Evolutionary conservation across 1,140 invertebrate species (phyloP).

Genomic region (Philotrypesis tridentata): DNA sequence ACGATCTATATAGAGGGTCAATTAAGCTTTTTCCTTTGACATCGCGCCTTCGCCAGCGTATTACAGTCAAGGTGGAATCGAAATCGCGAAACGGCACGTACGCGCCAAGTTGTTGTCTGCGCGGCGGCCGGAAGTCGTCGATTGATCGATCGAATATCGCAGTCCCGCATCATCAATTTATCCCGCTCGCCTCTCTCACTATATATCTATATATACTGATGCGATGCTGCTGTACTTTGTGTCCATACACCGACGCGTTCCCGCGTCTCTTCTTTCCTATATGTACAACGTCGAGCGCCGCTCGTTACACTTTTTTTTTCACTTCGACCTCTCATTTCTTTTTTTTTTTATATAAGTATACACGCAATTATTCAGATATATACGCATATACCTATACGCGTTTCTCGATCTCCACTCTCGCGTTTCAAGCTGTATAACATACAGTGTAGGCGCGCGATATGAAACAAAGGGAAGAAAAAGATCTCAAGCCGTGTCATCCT

Average conservation of each 20-base stretch:
- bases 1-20: too few species aligned
- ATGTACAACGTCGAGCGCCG: neutral
- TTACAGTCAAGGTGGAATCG: neutral
- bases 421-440: too few species aligned
- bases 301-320: neutral
- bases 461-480: neutral
- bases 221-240: neutral
- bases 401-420: neutral
- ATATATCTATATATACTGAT: too few species aligned
- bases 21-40: conserved; percentile 37
- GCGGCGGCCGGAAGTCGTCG: conserved; percentile 36
- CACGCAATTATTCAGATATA: too few species aligned
- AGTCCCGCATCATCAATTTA: conserved; percentile 44
- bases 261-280: neutral
- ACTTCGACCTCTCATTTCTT: neutral
- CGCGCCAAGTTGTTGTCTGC: neutral
- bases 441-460: too few species aligned
- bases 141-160: conserved; percentile 47
- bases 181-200: conserved; percentile 23
- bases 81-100: conserved; percentile 37
- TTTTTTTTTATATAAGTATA: too few species aligned
- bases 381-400: too few species aligned
- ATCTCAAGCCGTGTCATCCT: conserved; percentile 17
- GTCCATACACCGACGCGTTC: neutral
- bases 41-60: neutral